Evolutionary conservation across 2,113 vertebrate genomes (phyloP), one percentile per base, ranked within the genome.

Genomic region (Amazona guildingii): DNA sequence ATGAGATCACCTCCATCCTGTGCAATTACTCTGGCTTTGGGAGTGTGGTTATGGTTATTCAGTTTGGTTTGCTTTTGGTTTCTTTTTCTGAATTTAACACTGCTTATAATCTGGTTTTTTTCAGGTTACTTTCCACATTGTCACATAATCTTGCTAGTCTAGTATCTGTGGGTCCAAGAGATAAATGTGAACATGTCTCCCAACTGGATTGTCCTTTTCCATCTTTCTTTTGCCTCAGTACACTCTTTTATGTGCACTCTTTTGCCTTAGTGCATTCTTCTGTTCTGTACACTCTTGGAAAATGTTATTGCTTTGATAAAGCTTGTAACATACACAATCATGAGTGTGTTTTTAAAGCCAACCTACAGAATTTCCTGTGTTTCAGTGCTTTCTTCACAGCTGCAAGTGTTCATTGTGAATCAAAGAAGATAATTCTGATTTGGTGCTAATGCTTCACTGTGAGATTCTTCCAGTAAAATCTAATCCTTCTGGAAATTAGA

Each of bases 261-360:
- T 59, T n/a, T 35, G 57, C 57, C 57, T 59, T 24, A 35, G 57
- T 35, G 57, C 57, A 16, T 35, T 59, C 57, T 57, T 7, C 41
- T 92, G 31, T 73, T 91, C 66, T 49, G 33, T 35, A 28, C 12
- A 28, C 11, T 54, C 43, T 83, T 70, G 14, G 48, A 4, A 79
- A 85, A 39, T 37, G 37, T 43, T 3, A 5, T 14, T 35, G 23
- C 11, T 13, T 0, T 72, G 20, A 35, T 37, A 17, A 72, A 78
- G 28, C 18, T 54, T 57, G 11, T 1, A 4, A 51, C 46, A 5
- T 70, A 20, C 29, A 52, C n/a, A 14, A 0, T 44, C 0, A 0
- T 46, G 37, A 81, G 41, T 27, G 8, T 6, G 3, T 33, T 87
- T 87, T 79, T 63, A 10, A 78, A 55, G 48, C 48, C 39, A 28